Conservation (phyloP, 2,113 vertebrate genomes). For the Syrmaticus mikado region DNA sequence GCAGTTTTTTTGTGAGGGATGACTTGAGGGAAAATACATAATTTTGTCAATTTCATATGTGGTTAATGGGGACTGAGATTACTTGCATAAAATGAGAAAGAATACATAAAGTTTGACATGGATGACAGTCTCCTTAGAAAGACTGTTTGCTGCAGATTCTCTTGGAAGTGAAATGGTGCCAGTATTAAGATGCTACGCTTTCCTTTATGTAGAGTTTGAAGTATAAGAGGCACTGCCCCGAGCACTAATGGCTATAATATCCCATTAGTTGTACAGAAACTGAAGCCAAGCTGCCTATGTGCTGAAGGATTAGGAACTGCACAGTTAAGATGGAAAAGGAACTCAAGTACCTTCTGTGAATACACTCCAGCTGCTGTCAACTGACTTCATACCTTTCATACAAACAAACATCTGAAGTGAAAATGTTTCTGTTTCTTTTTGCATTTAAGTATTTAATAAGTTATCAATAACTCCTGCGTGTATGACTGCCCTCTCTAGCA, state of each 20-base stretch:
- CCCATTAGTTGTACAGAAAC: background rate
- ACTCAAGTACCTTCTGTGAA: background rate
- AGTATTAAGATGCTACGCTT: background rate
- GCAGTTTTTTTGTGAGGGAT: background rate
- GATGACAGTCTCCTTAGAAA: background rate
- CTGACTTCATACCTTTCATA: background rate
- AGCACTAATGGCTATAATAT: background rate
- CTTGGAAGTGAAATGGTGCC: background rate
- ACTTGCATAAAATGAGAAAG: background rate
- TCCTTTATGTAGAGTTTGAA: background rate
- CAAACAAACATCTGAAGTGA: slow-evolving; percentile 3
- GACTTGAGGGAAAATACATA: background rate
- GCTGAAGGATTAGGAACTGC: background rate
- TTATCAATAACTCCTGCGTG: background rate
- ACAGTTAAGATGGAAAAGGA: background rate
- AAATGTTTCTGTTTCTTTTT: slow-evolving; percentile 8
- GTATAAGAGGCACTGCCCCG: background rate
- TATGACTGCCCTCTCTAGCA: background rate
- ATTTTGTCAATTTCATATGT: background rate
- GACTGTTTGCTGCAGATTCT: background rate
- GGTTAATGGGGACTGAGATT: background rate
- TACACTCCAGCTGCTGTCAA: background rate
- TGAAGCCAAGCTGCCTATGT: background rate
- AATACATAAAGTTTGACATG: background rate
- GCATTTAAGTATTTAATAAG: background rate